Evolutionary conservation across 2,797 vertebrate genomes (phyloP).

Genomic region (Coregonus suidteri): DNA sequence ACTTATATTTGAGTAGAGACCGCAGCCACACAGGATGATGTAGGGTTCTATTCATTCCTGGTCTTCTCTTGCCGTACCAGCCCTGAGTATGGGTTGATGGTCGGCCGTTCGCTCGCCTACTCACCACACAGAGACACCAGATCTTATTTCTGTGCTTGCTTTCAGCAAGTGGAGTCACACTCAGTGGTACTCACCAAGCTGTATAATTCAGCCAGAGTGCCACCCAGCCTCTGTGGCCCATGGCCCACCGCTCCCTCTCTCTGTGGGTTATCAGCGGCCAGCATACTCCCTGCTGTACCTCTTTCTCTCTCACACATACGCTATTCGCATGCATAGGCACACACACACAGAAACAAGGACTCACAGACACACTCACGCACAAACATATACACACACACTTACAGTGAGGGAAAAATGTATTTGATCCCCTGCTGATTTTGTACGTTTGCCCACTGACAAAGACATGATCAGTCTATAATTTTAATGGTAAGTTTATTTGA

Average conservation of each 20-base stretch:
- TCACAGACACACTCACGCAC: no score
- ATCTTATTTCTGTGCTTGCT: slow-evolving; percentile 61
- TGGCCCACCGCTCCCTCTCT: slow-evolving; percentile 40
- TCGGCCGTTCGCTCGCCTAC: background rate
- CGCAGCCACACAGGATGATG: background rate
- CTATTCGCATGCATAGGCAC: slow-evolving; percentile 16
- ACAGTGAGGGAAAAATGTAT: no score
- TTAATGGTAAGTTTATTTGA: no score
- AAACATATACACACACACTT: no score
- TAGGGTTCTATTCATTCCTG: slow-evolving; percentile 1
- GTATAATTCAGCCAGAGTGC: slow-evolving; percentile 65
- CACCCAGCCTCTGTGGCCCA: slow-evolving; percentile 50
- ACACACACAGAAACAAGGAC: slow-evolving; percentile 29
- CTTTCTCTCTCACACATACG: background rate
- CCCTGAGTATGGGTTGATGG: background rate
- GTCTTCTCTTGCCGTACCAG: background rate
- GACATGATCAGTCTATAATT: no score
- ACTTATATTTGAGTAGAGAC: background rate
- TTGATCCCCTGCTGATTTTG: no score
- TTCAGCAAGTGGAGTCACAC: slow-evolving; percentile 70
- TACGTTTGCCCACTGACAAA: no score
- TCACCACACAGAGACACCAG: slow-evolving; percentile 37
- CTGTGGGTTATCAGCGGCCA: slow-evolving; percentile 49
- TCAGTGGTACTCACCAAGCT: slow-evolving; percentile 70
- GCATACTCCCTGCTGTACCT: slow-evolving; percentile 45